Evolutionary conservation across 2,113 vertebrate genomes (phyloP), one percentile per base, ranked within the genome.

Genomic region (Oostethus manadensis): DNA sequence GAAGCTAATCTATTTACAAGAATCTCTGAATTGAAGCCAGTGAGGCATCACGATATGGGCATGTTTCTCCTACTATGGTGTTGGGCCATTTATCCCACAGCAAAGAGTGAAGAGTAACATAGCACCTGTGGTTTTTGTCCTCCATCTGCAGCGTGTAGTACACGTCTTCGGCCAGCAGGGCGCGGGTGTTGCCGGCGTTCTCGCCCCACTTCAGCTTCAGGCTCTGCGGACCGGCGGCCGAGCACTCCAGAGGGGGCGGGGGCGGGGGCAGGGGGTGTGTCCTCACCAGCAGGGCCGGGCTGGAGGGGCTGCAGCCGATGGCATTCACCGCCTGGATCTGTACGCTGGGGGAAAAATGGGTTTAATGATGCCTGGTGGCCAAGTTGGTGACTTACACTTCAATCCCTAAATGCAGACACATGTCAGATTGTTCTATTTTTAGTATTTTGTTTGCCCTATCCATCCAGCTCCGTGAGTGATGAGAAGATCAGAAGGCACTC

Each of bases 201-300:
- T 98, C 96, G 1, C 93, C 95, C 97, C 97, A 99, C 40, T 95
- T 97, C 43, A 99, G 89, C 86, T 97, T 98, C 66, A 99, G 92
- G 81, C 96, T 99, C 89, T 99, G 97, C 11, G 97, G 97, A 62
- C 97, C 97, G 0, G 93, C 89, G 1, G 94, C 95, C 2, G 93
- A 89, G 71, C 97, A 99, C 56, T 99, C 97, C 4, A 99, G 88
- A 56, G 92, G 91, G 23, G 97, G 96, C 58, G 97, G 95, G 47
- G 88, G 85, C 0, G 97, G 97, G 8, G 97, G 97, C 20, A 97
- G 87, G 0, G 94, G 94, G 72, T 92, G 92, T 58, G 97, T 99
- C 88, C 92, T 93, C 38, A 87, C 91, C 56, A 84, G 88, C 74
- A 98, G 89, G 43, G 91, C 84, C 51, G 89, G 89, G 85, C 94